These are phyloP conservation scores for Sinhomidia bicolor DNA, from an alignment of 2,888 invertebrate genomes.

Conservation along the genomic window DNA sequence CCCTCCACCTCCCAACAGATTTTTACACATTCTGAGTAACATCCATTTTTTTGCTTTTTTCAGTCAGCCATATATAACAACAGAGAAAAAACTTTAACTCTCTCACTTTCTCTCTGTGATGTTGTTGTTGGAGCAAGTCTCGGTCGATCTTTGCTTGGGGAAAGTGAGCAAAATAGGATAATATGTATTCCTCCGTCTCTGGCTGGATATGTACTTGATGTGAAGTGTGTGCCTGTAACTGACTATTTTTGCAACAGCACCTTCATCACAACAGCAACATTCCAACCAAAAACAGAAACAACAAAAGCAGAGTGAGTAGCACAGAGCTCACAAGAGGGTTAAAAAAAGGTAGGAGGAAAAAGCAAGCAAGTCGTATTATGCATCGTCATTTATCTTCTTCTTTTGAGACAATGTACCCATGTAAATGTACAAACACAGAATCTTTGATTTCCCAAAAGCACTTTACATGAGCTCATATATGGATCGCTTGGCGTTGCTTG, in stretches of 20 bases:
- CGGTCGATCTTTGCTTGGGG: not conserved
- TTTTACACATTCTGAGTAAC: not conserved
- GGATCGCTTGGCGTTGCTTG: not conserved
- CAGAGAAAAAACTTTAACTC: not conserved
- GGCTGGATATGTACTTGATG: not conserved
- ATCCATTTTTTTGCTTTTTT: not conserved
- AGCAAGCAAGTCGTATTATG: conserved; percentile 48
- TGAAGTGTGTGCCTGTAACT: conserved; percentile 26
- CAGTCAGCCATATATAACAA: not conserved
- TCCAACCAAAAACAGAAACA: not conserved
- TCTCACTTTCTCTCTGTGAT: not conserved
- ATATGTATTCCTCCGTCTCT: conserved; percentile 1
- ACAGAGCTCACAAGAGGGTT: conserved; percentile 17
- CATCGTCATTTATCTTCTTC: conserved; percentile 71
- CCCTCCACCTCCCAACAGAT: not conserved
- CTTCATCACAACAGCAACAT: conserved; percentile 29
- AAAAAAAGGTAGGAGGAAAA: conserved; percentile 26
- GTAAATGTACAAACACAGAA: conserved; percentile 64
- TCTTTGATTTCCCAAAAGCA: conserved; percentile 70
- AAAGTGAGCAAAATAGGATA: conserved; percentile 22
- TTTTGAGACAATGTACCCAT: conserved; percentile 67
- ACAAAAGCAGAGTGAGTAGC: not conserved
- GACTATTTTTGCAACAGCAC: not conserved
- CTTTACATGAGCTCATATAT: conserved; percentile 57
- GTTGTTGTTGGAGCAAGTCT: not conserved